These are phyloP conservation scores for Cherax destructor DNA, from an alignment of 1,140 invertebrate species.

Conservation along the genomic window DNA sequence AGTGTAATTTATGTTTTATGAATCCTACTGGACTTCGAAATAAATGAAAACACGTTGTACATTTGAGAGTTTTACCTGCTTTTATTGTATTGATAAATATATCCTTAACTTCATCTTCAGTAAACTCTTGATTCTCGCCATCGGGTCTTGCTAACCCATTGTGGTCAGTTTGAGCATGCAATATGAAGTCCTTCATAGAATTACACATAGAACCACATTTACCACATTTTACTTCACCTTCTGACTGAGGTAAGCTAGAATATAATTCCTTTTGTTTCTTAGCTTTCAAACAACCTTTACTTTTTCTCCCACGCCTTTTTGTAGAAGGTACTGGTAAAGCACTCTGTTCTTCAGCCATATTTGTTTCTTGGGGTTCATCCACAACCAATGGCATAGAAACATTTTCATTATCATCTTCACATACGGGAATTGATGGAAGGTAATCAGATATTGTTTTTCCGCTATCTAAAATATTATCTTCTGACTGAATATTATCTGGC, in stretches of 20 bases:
- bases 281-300: too few species aligned
- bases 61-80: constrained; percentile 10
- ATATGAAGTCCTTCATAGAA: constrained; percentile 3
- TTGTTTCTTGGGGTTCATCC: neutral
- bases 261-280: neutral
- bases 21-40: constrained; percentile 31
- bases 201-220: constrained; percentile 23
- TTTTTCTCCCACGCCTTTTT: neutral
- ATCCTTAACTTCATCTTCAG: neutral
- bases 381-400: neutral
- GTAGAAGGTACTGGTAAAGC: neutral
- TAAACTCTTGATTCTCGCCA: constrained; percentile 45
- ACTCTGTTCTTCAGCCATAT: neutral
- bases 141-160: constrained; percentile 52
- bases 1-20: constrained; percentile 15
- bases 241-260: neutral
- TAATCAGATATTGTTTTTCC: neutral
- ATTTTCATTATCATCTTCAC: neutral
- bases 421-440: neutral
- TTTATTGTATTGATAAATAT: constrained; percentile 20
- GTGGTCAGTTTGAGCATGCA: constrained; percentile 19
- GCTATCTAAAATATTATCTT: neutral
- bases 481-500: neutral
- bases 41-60: constrained; percentile 13
- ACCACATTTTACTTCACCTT: constrained; percentile 33